Base-by-base conservation (phyloP, 2,888 invertebrate species). In the Spodoptera littoralis region DNA sequence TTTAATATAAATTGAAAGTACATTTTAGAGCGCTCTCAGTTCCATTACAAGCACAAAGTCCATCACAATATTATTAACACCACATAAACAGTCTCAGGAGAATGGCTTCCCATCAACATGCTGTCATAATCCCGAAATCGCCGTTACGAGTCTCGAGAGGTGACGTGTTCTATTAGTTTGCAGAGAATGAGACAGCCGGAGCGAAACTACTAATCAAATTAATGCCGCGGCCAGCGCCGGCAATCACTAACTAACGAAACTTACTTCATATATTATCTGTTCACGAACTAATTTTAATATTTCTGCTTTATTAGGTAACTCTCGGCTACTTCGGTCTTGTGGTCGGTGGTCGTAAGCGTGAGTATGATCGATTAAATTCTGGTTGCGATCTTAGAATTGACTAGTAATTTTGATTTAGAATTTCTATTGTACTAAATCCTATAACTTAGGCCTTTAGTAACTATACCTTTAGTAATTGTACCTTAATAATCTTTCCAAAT, bases 191-290 rank as follows among this genome's bases (percentile, higher is more conserved):
- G 24, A 30, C 41, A 41, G 11, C 8, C 55, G 43, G 18, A 45
- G 43, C 36, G 70, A 46, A 70, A 62, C 70, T 72, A 42, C 46
- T 70, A 70, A 74, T 74, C 74, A 60, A 61, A 69, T 73, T 61
- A 73, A 49, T 51, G 47, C 48, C 22, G 22, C 53, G 48, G 45
- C 11, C 61, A 48, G 55, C 27, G 54, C 44, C 45, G n/a, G 51
- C 27, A 55, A 22, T 50, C 50, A 12, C 27, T 44, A 59, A 46
- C 53, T 60, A 52, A 46, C 46, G 46, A 59, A 59, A 73, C 73
- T 59, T 67, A 6, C 46, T 58, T 46, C 45, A 73, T 58, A 49
- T 45, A 58, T 66, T 43, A 42, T 47, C 18, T 70, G 8, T 11
- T 43, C 27, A 36, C 36, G 44, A 47, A 51, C 43, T 43, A 30